These are phyloP conservation scores for Molossus alvarezi DNA, from an alignment of 2,797 vertebrate species.

Conservation along the genomic window DNA sequence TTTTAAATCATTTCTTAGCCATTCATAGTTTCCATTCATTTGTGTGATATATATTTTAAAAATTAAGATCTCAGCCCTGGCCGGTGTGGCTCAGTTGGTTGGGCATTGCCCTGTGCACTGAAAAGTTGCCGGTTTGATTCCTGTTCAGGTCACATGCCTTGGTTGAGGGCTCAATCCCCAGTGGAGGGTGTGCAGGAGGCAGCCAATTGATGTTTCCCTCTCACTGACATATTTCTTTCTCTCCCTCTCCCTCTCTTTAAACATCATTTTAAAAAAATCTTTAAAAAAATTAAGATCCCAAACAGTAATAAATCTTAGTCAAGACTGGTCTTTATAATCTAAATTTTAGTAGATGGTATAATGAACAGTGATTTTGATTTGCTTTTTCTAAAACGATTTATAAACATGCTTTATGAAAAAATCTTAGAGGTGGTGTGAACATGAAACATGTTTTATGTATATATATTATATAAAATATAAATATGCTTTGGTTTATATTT, in stretches of 20 bases:
- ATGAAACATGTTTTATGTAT: not conserved
- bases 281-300: slow-evolving; percentile 28
- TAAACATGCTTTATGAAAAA: slow-evolving; percentile 52
- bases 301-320: slow-evolving; percentile 40
- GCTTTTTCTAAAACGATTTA: slow-evolving; percentile 49
- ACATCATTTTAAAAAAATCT: not conserved
- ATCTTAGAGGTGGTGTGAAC: not conserved
- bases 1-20: slow-evolving; percentile 8
- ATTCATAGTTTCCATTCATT: slow-evolving; percentile 36
- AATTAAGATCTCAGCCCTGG: slow-evolving; percentile 27
- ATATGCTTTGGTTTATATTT: slow-evolving; percentile 11
- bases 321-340: slow-evolving; percentile 41
- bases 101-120: not conserved
- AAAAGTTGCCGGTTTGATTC: not conserved
- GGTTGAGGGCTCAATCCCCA: not conserved
- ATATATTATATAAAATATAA: not conserved
- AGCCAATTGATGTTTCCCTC: not conserved
- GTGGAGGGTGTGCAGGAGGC: not conserved
- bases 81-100: not conserved
- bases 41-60: slow-evolving; percentile 12
- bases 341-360: slow-evolving; percentile 14
- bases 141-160: not conserved
- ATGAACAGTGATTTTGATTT: slow-evolving; percentile 57
- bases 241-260: not conserved
- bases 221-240: not conserved